Base-by-base conservation (phyloP, 2,888 invertebrate genomes). In the Dendrolimus pini region DNA sequence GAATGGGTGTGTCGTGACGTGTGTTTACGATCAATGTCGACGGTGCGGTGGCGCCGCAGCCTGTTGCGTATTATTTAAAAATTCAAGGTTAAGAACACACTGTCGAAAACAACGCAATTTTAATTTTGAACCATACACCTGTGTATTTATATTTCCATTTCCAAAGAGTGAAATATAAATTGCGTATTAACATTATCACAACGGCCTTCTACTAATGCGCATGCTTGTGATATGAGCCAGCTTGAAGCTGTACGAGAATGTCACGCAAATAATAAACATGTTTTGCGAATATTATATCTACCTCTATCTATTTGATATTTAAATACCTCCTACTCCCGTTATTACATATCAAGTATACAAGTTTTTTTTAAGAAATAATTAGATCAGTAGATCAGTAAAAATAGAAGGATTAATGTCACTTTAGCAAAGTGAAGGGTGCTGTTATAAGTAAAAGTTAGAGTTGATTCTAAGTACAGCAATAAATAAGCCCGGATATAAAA, bases 1-100 rank as follows among this genome's bases (percentile, higher is more conserved):
- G 67, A 80, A 85, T 86, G 89, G 89, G 89, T 89, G 89, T 89
- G 89, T 89, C 87, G 62, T 87, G 87, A 87, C 88, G 88, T 81
- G 68, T 80, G 71, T 81, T 79, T 80, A 80, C 80, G 75, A 79
- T 68, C 70, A 62, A 61, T 66, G 71, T 65, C 64, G 68, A 71
- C 74, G 70, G 75, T 77, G 78, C 69, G 68, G 70, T 74, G 70
- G 75, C 78, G 78, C 70, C 71, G 69, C 66, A 67, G 60, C 72
- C 72, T 80, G 82, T 77, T 84, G 85, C 85, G 88, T 83, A 85
- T 83, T 85, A 86, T 86, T 88, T 79, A 80, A 80, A 68, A 66
- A 65, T 64, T 68, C 87, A 89, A 89, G 89, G 88, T 72, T 82
- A 76, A 47, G 12, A 9, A 12, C 12, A 47, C 12, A 47, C 7